A percentile compares a stretch with the other conserved stretches of the same genome.
phyloP scores from a whole-genome alignment of 2,888 invertebrate genomes.

The Dynastes hyllus region DNA sequence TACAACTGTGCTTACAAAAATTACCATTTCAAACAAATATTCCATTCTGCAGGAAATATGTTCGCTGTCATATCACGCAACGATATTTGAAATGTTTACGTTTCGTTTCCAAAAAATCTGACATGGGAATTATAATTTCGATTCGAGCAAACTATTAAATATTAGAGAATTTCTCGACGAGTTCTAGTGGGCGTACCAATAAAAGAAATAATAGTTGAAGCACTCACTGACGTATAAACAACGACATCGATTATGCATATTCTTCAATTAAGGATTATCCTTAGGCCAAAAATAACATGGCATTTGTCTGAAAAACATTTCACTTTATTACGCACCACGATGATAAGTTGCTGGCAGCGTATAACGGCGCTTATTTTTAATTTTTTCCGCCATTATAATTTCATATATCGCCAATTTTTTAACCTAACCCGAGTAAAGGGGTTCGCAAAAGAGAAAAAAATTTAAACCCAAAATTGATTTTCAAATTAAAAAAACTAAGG shows the following conservation, averaged over 20 bases:
- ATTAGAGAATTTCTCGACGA: not conserved
- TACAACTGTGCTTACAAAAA: not conserved
- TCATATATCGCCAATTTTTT: slow-evolving; percentile 28
- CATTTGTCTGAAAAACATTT: slow-evolving; percentile 57
- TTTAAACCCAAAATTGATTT: not conserved
- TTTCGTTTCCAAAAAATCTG: not conserved
- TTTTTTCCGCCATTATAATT: slow-evolving; percentile 41
- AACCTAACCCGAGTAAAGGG: not conserved
- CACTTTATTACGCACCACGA: slow-evolving; percentile 48
- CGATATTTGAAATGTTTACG: slow-evolving; percentile 1
- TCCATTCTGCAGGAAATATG: not conserved
- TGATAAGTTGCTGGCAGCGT: slow-evolving; percentile 41
- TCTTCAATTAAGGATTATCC: slow-evolving; percentile 58
- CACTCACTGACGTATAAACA: slow-evolving; percentile 57
- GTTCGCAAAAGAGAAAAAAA: not conserved
- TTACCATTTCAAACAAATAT: slow-evolving; percentile 1
- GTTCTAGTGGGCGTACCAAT: slow-evolving; percentile 3
- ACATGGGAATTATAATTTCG: not conserved
- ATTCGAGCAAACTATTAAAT: slow-evolving; percentile 15
- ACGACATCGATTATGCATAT: slow-evolving; percentile 55
- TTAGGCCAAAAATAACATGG: slow-evolving; percentile 58
- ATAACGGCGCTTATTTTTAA: slow-evolving; percentile 33
- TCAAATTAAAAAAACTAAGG: not conserved
- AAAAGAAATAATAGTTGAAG: slow-evolving; percentile 57
- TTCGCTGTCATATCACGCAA: not conserved